phyloP scores from a whole-genome alignment of 2,888 invertebrate species.

The Parnassius glacialis region DNA sequence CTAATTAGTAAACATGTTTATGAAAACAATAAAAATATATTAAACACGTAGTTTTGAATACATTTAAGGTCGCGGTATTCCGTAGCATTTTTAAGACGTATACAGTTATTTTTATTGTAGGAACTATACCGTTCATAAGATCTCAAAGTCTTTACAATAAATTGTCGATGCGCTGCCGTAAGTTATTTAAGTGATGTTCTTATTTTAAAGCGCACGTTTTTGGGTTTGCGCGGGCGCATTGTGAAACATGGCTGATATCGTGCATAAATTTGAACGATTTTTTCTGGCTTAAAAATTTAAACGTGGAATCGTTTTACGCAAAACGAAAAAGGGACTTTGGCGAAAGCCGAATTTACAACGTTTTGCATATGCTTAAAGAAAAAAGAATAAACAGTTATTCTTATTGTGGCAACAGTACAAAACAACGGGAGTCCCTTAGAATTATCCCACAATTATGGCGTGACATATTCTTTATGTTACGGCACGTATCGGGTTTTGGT shows the following conservation, averaged over 20 bases:
- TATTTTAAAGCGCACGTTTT: conserved; percentile 54
- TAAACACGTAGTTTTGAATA: background rate
- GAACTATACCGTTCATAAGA: conserved; percentile 27
- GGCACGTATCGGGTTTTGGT: no score
- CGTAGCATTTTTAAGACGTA: conserved; percentile 5
- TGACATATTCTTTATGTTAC: no score
- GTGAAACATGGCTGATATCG: conserved; percentile 50
- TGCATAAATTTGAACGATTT: conserved; percentile 56
- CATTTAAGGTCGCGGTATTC: background rate
- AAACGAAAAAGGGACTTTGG: conserved; percentile 43
- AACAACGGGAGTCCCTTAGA: no score
- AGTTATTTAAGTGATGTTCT: conserved; percentile 58
- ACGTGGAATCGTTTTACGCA: conserved; percentile 47
- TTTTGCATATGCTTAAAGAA: conserved; percentile 31
- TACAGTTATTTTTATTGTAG: conserved; percentile 24
- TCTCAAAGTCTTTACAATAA: conserved; percentile 44
- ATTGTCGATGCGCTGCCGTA: conserved; percentile 51
- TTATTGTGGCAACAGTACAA: background rate
- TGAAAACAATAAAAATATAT: conserved; percentile 7
- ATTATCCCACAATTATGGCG: no score
- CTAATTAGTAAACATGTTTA: no score
- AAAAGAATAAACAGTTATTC: conserved; percentile 1
- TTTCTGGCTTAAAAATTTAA: conserved; percentile 44
- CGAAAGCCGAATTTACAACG: conserved; percentile 45
- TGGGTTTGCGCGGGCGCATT: conserved; percentile 47